Percentiles rank a stretch among this genome's conserved stretches.
These are phyloP conservation scores for Pygmarrhopalites habei DNA, from an alignment of 1,140 invertebrate species.

Conservation along the genomic window DNA sequence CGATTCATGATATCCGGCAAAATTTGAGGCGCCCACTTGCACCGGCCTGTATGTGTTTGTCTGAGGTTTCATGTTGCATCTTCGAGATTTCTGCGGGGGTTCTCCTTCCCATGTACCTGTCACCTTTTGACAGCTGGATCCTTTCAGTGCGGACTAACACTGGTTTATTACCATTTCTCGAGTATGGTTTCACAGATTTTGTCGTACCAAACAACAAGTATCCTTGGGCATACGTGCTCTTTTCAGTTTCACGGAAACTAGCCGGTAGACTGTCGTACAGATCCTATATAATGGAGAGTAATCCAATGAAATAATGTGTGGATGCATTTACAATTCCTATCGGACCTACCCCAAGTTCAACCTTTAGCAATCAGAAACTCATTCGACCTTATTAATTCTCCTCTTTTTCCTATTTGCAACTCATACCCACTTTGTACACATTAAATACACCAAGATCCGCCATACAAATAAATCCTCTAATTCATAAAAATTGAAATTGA, in stretches of 20 bases:
- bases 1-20: slow-evolving; percentile 1
- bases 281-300: not conserved
- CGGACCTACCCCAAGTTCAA: no score
- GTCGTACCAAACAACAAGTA: slow-evolving; percentile 8
- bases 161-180: slow-evolving; percentile 6
- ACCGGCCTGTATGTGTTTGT: not conserved
- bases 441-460: not conserved
- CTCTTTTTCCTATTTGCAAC: no score
- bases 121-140: not conserved
- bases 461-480: no score
- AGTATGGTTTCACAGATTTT: not conserved
- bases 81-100: not conserved
- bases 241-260: not conserved
- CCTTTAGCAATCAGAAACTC: no score
- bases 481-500: no score
- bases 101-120: not conserved
- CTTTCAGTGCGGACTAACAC: not conserved
- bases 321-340: no score
- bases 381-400: no score
- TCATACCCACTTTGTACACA: not conserved
- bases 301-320: no score
- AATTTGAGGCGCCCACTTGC: not conserved
- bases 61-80: not conserved
- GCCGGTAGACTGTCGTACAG: not conserved
- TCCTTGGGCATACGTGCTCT: slow-evolving; percentile 1